Evolutionary conservation across 2,113 vertebrate species (phyloP), one percentile per base, ranked within the genome.

Genomic region (Agelaius phoeniceus): DNA sequence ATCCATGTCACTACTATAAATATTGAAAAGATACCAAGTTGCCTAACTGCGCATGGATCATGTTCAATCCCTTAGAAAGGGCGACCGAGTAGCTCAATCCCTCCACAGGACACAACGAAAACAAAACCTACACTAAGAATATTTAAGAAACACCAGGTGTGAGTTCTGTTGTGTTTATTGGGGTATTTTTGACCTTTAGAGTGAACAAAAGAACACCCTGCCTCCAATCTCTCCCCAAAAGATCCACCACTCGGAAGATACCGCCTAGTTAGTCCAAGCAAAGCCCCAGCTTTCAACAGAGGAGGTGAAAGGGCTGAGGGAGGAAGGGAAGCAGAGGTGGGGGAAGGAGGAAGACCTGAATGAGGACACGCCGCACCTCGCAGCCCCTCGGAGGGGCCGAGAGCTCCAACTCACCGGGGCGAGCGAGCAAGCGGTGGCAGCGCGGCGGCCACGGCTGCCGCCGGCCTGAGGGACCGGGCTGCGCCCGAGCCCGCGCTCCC

Each of bases 361-460:
- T 15, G 57, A 19, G 10, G 21, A 5, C 6, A 9, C 12, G 15
- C 48, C 5, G 13, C 52, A 11, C 9, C 2, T 20, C n/a, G 3
- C 37, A 31, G 48, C 7, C 37, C 21, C 30, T 16, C 27, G 4
- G 16, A 11, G 15, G 2, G n/a, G 7, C 27, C 31, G 14, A 31
- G 13, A n/a, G 19, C 11, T 9, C 21, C 9, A 61, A 83, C 92
- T 89, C 77, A 89, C 92, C 89, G 24, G 30, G 15, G 3, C 35
- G 21, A 13, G 17, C 6, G 7, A 6, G 16, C 43, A 0, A 51
- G 51, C 10, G 27, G 49, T 9, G 49, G 17, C 2, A 17, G 31
- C 8, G 3, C 1, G 8, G 2, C 9, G 2, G 8, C 33, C 4
- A 3, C 13, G 0, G 23, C 39, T 20, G 11, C 69, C 19, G 6